These are phyloP conservation scores for Corythornis madagascariensis DNA, from an alignment of 2,113 vertebrate species.

Conservation along the genomic window DNA sequence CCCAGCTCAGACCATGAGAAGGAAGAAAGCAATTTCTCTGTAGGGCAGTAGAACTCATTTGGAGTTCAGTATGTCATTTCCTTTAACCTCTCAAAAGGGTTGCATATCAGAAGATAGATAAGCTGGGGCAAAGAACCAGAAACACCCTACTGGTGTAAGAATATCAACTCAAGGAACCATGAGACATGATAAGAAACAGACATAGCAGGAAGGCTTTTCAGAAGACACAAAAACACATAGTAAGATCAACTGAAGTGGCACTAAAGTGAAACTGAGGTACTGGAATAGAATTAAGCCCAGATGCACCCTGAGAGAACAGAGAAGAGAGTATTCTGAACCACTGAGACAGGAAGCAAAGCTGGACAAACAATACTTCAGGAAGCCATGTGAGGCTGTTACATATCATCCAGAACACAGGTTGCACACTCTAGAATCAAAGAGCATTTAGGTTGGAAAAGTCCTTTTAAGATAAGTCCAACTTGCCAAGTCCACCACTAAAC, in stretches of 20 bases:
- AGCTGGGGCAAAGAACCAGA: not conserved
- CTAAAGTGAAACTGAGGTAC: not conserved
- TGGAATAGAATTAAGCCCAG: not conserved
- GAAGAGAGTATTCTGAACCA: not conserved
- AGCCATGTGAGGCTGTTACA: not conserved
- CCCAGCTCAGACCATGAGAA: not conserved
- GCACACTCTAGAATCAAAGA: not conserved
- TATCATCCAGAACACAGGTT: not conserved
- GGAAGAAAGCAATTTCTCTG: not conserved
- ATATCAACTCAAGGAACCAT: not conserved
- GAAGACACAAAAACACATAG: not conserved
- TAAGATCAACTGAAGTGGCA: not conserved
- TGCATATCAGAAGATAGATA: not conserved
- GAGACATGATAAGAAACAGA: not conserved
- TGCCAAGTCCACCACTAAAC: not conserved
- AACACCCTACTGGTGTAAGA: not conserved
- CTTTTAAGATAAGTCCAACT: not conserved
- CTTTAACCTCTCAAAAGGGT: not conserved
- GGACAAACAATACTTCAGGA: not conserved
- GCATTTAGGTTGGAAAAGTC: not conserved
- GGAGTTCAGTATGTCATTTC: not conserved
- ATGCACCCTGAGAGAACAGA: accelerated
- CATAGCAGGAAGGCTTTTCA: not conserved
- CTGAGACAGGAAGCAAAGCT: not conserved
- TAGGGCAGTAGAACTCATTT: not conserved